Conservation (phyloP, 2,113 vertebrate genomes). For the Sisor rabdophorus region DNA sequence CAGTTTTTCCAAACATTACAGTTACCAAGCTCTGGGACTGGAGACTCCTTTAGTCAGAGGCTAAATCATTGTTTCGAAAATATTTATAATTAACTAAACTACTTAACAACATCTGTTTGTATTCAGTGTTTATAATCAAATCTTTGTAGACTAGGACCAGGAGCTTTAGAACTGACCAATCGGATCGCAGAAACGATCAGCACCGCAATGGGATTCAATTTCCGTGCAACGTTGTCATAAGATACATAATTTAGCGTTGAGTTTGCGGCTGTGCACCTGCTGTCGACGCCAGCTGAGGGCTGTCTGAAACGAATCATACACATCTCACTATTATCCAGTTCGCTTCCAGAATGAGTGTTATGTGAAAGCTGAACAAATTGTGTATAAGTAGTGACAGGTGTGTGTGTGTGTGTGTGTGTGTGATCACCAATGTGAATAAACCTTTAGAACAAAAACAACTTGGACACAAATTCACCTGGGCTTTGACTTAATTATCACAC, state of each 20-base stretch:
- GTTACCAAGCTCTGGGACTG: neutral
- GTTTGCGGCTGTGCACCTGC: neutral
- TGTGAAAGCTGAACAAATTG: slow-evolving; percentile 13
- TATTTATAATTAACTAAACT: no score
- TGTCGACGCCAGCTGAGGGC: neutral
- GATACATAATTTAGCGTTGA: neutral
- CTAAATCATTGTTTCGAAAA: neutral
- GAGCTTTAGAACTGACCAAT: neutral
- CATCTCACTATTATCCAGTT: neutral
- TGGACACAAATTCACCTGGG: slow-evolving; percentile 18
- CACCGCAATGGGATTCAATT: neutral
- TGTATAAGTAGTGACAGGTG: slow-evolving; percentile 5
- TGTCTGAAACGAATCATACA: slow-evolving; percentile 15
- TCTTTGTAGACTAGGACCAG: no score
- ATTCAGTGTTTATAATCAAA: neutral
- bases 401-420: neutral
- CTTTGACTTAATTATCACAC: slow-evolving; percentile 26
- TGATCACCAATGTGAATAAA: slow-evolving; percentile 1
- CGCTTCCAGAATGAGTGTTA: slow-evolving; percentile 19
- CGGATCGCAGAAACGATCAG: neutral
- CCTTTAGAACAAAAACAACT: slow-evolving; percentile 1
- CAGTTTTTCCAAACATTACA: no score
- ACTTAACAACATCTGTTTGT: no score
- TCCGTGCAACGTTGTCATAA: neutral
- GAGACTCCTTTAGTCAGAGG: neutral